phyloP scores from a whole-genome alignment of 1,140 invertebrate genomes.

The Neodiprion pinetum region DNA sequence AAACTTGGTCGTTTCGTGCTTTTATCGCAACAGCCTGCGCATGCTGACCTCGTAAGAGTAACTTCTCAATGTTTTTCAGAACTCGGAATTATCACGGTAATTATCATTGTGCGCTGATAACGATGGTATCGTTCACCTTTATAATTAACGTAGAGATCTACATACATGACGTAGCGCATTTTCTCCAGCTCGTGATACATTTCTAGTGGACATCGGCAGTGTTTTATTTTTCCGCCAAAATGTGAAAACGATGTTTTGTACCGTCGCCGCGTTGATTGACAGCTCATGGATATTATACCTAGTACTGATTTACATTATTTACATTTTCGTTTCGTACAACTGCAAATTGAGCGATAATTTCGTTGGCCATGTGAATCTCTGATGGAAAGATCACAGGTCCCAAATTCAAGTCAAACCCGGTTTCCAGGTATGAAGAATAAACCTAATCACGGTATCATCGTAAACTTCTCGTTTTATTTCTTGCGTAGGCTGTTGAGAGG shows the following conservation, averaged over 20 bases:
- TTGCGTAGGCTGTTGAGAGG: conserved; percentile 65
- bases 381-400: not conserved
- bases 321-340: too few relatives aligned
- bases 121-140: not conserved
- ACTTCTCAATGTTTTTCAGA: not conserved
- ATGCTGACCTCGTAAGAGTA: too few relatives aligned
- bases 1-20: not conserved
- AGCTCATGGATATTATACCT: too few relatives aligned
- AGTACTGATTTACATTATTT: not conserved
- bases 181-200: too few relatives aligned
- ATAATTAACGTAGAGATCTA: too few relatives aligned
- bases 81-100: not conserved
- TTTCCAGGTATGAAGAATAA: too few relatives aligned
- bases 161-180: too few relatives aligned
- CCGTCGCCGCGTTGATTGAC: too few relatives aligned
- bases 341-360: not conserved
- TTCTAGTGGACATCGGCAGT: too few relatives aligned
- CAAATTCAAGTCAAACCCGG: not conserved
- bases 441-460: too few relatives aligned
- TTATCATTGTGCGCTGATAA: not conserved
- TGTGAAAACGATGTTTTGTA: too few relatives aligned
- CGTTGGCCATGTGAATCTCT: conserved; percentile 16
- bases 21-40: not conserved
- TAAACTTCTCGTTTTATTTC: not conserved
- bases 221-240: too few relatives aligned